A percentile compares a stretch with the other conserved stretches of the same genome.
phyloP scores from a whole-genome alignment of 2,797 vertebrate genomes.

The Gastrophryne carolinensis region DNA sequence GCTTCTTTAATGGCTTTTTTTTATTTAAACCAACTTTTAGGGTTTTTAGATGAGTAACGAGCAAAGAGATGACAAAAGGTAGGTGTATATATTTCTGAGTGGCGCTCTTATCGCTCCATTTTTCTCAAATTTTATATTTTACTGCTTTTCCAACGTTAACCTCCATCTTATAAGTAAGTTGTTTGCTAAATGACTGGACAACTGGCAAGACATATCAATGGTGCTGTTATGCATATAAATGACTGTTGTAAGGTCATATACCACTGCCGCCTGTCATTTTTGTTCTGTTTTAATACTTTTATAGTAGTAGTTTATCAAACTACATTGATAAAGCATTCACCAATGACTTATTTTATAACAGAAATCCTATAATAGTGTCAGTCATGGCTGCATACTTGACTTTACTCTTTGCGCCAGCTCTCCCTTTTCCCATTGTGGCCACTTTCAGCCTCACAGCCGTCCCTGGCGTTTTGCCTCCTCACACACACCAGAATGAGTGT shows the following conservation, averaged over 20 bases:
- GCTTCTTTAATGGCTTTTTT: constrained; percentile 37
- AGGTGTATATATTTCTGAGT: not conserved
- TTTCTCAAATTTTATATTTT: not conserved
- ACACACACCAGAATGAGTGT: no score
- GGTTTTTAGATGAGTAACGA: constrained; percentile 17
- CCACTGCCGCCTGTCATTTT: not conserved
- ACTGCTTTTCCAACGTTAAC: not conserved
- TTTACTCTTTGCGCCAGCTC: no score
- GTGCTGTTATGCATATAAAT: not conserved
- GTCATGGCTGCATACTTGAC: no score
- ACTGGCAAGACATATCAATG: not conserved
- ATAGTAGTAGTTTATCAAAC: no score
- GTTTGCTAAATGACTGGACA: not conserved
- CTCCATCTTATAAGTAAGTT: not conserved
- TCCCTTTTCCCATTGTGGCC: no score
- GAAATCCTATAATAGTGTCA: no score
- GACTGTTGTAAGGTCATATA: no score
- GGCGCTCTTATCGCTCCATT: not conserved
- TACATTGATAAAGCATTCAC: no score
- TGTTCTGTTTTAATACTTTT: no score
- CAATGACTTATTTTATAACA: no score
- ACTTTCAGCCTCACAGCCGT: no score
- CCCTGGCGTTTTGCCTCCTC: no score
- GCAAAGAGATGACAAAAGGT: not conserved
- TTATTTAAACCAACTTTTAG: constrained; percentile 32